Evolutionary conservation across 2,113 vertebrate genomes (phyloP).

Genomic region (Anarhynchus alexandrinus): DNA sequence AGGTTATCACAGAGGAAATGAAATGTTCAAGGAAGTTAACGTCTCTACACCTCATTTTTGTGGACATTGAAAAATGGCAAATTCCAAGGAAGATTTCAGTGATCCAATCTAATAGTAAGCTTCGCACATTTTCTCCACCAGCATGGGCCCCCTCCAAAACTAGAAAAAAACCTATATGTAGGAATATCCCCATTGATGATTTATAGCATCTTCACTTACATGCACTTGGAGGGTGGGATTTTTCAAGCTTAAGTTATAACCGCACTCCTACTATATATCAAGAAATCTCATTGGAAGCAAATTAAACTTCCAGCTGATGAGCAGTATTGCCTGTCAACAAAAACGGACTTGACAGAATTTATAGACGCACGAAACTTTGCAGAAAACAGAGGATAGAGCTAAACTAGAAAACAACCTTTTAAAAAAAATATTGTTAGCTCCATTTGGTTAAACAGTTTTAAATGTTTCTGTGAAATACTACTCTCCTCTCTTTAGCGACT

Average conservation of each 20-base stretch:
- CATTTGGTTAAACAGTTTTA: not conserved
- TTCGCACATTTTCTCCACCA: not conserved
- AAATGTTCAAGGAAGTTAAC: not conserved
- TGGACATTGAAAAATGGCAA: not conserved
- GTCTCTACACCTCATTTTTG: not conserved
- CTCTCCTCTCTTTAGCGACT: not conserved
- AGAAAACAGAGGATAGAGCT: not conserved
- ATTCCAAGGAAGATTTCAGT: not conserved
- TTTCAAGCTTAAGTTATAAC: not conserved
- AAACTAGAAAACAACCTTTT: not conserved
- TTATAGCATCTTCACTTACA: not conserved
- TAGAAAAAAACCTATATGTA: not conserved
- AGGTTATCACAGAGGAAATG: not conserved
- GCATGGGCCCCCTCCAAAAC: not conserved
- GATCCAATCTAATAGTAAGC: not conserved
- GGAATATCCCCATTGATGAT: not conserved
- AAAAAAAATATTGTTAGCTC: not conserved
- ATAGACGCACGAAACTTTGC: not conserved
- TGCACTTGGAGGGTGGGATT: not conserved
- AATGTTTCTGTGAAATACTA: not conserved
- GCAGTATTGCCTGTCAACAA: not conserved
- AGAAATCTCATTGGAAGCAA: slow-evolving; percentile 1
- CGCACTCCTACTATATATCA: not conserved
- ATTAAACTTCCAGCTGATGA: not conserved
- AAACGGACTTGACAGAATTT: not conserved